Base-by-base conservation (phyloP, 2,888 invertebrate species). In the Drosophila infuscata region DNA sequence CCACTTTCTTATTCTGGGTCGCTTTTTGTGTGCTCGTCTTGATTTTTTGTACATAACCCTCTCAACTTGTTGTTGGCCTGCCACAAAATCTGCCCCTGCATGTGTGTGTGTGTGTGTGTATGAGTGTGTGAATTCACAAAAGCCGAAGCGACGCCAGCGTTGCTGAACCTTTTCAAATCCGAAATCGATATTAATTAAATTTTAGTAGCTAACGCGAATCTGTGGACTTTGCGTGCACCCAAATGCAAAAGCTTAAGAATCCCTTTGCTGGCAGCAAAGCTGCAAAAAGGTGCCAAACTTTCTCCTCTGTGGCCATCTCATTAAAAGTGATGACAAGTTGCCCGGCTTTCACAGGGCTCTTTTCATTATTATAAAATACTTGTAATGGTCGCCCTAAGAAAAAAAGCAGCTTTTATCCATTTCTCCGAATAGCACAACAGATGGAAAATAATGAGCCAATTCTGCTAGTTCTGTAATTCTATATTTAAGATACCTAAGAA, bases 161-260 rank as follows among this genome's bases (percentile, higher is more conserved):
- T 52, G 60, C 66, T 64, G 69, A 86, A 84, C 88, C 89, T 87
- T 86, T 82, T 80, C 78, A 86, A 90, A 90, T 88, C 90, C 88
- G 76, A 90, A 88, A 88, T 88, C 90, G 84, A 90, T 88, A 90
- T 88, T 90, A 88, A 88, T 88, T 88, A 88, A 88, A 90, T 90
- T 88, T 88, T 89, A 88, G 88, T 88, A 86, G 89, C 88, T 79
- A 74, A 63, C 79, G 79, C 74, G 81, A 70, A 82, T 60, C 75
- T 70, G 64, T 63, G 63, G 80, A 71, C 76, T 73, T 80, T 70
- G 73, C 72, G 66, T 71, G 73, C 51, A 52, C 60, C 67, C 67
- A 53, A 61, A 70, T 63, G 38, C 30, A 38, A 79, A 70, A 82
- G 82, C 84, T 71, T 74, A 79, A 70, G 74, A 60, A 68, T 58